Conservation (phyloP, 2,113 vertebrate genomes). For the Stegastes partitus region DNA sequence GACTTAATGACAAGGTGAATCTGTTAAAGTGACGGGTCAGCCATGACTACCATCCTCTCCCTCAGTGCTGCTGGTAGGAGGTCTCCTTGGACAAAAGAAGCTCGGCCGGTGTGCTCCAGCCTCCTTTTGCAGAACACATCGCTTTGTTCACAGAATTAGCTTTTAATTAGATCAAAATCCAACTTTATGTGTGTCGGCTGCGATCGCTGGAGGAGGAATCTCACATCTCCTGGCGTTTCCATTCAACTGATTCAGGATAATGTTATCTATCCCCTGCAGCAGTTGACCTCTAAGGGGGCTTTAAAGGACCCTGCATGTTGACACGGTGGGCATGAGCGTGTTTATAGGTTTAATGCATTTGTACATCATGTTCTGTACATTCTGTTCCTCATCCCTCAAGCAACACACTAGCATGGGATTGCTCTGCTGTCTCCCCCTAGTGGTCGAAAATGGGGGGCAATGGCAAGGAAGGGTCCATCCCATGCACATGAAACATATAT, state of each 20-base stretch:
- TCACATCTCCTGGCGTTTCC: neutral
- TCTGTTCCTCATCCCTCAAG: conserved; percentile 56
- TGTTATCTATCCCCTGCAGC: neutral
- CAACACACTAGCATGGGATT: neutral
- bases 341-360: neutral
- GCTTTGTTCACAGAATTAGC: neutral
- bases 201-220: neutral
- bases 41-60: neutral
- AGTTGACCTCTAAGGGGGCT: neutral
- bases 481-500: neutral
- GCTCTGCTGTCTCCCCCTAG: conserved; percentile 54
- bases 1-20: no score
- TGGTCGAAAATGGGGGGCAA: conserved; percentile 29
- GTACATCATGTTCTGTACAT: conserved; percentile 78
- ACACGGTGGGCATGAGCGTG: conserved; percentile 12
- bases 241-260: neutral
- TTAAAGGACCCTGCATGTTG: neutral
- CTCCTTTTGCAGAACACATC: neutral
- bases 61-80: neutral
- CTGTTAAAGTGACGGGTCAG: neutral
- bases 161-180: neutral
- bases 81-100: neutral
- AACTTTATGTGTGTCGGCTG: neutral
- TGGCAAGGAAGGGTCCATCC: neutral
- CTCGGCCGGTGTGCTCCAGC: neutral